Base-by-base conservation (phyloP, 2,113 vertebrate genomes). In the Odontesthes bonariensis region DNA sequence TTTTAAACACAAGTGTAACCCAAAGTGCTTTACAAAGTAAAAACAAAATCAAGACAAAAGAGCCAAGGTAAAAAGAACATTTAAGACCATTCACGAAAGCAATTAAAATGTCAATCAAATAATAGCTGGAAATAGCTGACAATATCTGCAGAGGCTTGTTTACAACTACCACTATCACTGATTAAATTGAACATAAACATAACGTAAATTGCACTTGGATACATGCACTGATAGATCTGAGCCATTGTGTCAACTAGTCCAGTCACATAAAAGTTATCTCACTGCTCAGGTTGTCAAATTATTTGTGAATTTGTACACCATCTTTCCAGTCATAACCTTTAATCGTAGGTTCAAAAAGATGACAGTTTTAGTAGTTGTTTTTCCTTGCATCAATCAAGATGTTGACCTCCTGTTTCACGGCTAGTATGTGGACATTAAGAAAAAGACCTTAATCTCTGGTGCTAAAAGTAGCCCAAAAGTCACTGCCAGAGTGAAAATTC, bases 61-160 rank as follows among this genome's bases (percentile, higher is more conserved):
- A 1, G 3, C 27, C 27, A 27, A 27, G 27, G 27, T 27, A 27
- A 27, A 27, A 27, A 27, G 27, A 27, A 27, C 27, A 27, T 27
- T 27, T 27, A 27, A 27, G 27, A 27, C 27, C 27, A 27, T 27
- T 27, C 27, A 27, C 3, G 27, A 27, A 27, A 27, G 27, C 27
- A 27, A 27, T 27, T 27, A 27, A 27, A 27, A 27, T 27, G 27
- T 27, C 27, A 27, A 27, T 27, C 3, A 27, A 27, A 27, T n/a
- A n/a, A n/a, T n/a, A n/a, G n/a, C n/a, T 49, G 23, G 64, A 70
- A 69, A 63, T 59, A 11, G 19, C 11, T 65, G 68, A 76, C 71
- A 54, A 54, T 69, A 75, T 85, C 79, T 60, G 46, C 56, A 1
- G 32, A 68, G 74, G 42, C 54, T 80, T 84, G 67, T 87, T 91